These are phyloP conservation scores for Gavia stellata DNA, from an alignment of 2,113 vertebrate genomes.

Conservation along the genomic window DNA sequence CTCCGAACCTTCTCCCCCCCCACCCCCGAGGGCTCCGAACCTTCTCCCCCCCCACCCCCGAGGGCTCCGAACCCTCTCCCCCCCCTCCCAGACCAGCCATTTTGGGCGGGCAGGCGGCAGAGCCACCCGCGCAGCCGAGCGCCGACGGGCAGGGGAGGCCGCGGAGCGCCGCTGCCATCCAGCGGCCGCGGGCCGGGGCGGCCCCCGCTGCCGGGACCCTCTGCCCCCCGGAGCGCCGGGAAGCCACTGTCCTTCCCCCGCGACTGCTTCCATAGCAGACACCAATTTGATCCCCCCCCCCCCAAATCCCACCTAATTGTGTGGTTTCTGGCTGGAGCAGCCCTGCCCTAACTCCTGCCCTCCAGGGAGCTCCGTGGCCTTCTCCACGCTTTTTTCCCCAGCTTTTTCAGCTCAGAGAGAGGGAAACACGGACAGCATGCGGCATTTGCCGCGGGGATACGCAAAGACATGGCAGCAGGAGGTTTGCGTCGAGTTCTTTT, in stretches of 20 bases:
- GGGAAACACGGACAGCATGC: fast-evolving
- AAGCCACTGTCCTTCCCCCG: fast-evolving
- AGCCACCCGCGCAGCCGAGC: neutral
- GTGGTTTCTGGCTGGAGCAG: fast-evolving
- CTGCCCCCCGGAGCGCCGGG: fast-evolving
- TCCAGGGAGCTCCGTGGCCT: fast-evolving
- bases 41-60: neutral
- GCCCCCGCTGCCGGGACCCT: neutral
- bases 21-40: neutral
- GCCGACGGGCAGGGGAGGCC: neutral
- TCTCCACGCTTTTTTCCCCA: fast-evolving
- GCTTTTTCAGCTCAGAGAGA: neutral
- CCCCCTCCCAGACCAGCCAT: neutral
- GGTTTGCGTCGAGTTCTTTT: neutral
- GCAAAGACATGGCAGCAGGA: no score
- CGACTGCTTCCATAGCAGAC: fast-evolving
- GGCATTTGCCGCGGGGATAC: fast-evolving
- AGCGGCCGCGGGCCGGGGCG: neutral
- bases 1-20: neutral
- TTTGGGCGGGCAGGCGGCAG: neutral
- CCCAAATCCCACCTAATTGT: fast-evolving
- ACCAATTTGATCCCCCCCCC: fast-evolving
- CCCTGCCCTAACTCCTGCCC: fast-evolving
- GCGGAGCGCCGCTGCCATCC: slow-evolving; percentile 40
- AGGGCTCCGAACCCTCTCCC: neutral